Evolutionary conservation across 2,888 invertebrate species (phyloP), one percentile per base, ranked within the genome.

Genomic region (Smittia aterrima): DNA sequence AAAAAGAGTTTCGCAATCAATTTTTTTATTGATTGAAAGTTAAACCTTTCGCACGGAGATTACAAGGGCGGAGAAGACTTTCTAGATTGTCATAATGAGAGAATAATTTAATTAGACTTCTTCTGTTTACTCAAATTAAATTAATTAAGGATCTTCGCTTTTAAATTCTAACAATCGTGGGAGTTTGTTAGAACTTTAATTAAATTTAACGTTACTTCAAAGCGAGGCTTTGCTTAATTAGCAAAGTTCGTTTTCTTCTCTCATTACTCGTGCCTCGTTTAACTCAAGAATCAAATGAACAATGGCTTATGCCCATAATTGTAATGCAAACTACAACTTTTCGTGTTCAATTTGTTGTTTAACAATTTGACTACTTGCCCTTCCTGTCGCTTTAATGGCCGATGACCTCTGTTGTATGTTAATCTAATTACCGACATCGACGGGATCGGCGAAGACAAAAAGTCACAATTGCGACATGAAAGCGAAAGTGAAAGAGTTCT

Each of bases 401-500:
- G 16, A 6, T 47, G 47, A 47, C 47, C 47, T 47, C 47, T 11
- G 11, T 3, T 16, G 11, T n/a, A 47, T 47, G 11, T 11, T 47
- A 47, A 47, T 47, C 16, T n/a, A 47, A 47, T 47, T 11, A 16
- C 47, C 11, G n/a, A 2, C 47, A 47, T 6, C 7, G 47, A 47
- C 47, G 16, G 11, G 16, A 47, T 47, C 16, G 11, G 16, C 7
- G 16, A 11, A 47, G 2, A 47, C 47, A 32, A 32, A 32, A 32
- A 32, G n/a, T n/a, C 32, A 9, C 3, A 32, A 32, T 32, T 47
- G 47, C 16, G 3, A 6, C 32, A 66, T 27, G 20, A 66, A 66
- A 66, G 18, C 38, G 66, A 66, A 66, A 66, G 66, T 66, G 38
- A 38, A 66, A n/a, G 18, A 66, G 27, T 38, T 66, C 38, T 38